Conservation (phyloP, 2,888 invertebrate species). For the Ophion ellenae region DNA sequence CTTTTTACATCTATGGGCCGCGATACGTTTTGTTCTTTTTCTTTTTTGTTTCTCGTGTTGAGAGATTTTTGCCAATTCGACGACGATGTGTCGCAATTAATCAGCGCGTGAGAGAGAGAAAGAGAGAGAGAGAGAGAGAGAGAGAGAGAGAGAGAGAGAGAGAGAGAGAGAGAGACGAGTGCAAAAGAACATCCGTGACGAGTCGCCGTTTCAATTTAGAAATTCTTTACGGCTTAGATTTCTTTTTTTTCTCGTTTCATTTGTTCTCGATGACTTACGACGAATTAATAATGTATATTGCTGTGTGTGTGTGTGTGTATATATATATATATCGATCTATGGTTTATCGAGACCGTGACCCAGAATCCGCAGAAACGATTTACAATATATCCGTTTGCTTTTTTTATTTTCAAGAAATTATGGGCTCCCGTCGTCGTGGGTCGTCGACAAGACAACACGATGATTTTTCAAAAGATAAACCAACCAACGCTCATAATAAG, state of each 20-base stretch:
- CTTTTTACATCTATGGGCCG: not conserved
- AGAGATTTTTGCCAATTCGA: not conserved
- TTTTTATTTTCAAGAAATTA: constrained; percentile 21
- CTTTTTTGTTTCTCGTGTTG: not conserved
- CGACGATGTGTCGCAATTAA: constrained; percentile 35
- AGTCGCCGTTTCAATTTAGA: constrained; percentile 29
- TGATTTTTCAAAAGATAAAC: constrained; percentile 38
- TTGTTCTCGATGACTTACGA: constrained; percentile 26
- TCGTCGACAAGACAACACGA: constrained; percentile 35
- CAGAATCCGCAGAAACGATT: constrained; percentile 49
- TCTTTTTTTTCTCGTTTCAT: constrained; percentile 15
- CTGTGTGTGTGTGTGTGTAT: too few relatives aligned
- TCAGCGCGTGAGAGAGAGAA: not conserved
- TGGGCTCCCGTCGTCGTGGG: constrained; percentile 32
- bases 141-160: too few relatives aligned
- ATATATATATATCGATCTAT: constrained; percentile 19
- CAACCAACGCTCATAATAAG: not conserved
- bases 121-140: too few relatives aligned
- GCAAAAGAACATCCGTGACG: constrained; percentile 40
- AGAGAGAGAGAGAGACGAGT: not conserved
- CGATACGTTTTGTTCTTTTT: not conserved
- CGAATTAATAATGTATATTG: not conserved
- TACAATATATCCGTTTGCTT: constrained; percentile 1
- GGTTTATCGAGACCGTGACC: constrained; percentile 52
- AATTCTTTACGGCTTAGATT: constrained; percentile 31